These are phyloP conservation scores for Anthoscopus minutus DNA, from an alignment of 2,113 vertebrate species.

Conservation along the genomic window DNA sequence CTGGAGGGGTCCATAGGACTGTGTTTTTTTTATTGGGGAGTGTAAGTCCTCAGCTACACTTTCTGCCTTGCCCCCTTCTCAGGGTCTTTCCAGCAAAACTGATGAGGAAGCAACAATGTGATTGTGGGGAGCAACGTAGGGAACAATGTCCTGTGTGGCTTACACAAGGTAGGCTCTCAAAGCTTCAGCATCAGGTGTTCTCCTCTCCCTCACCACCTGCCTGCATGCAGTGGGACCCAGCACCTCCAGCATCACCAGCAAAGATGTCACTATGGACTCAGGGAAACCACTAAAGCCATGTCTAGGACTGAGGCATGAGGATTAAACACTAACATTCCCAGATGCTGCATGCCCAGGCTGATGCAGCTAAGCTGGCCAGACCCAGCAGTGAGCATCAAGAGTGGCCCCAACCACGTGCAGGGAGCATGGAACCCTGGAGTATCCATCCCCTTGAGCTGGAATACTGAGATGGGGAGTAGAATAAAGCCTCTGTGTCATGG, in stretches of 20 bases:
- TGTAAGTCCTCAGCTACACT: background rate
- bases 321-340: background rate
- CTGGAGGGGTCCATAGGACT: background rate
- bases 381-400: background rate
- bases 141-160: background rate
- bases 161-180: rapidly evolving
- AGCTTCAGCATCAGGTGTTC: background rate
- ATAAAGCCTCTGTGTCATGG: background rate
- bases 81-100: background rate
- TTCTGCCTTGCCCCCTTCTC: background rate
- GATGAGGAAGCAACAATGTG: background rate
- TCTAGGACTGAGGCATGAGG: background rate
- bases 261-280: background rate
- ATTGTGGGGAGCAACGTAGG: background rate
- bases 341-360: background rate
- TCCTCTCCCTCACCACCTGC: rapidly evolving
- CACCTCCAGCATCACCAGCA: background rate
- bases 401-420: background rate
- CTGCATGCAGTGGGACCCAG: background rate
- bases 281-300: rapidly evolving
- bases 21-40: background rate
- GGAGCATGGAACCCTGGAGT: background rate
- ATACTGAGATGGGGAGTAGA: background rate
- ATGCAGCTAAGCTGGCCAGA: background rate
- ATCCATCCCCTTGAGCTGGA: background rate